These are phyloP conservation scores for Calcarius lapponicus DNA, from an alignment of 2,797 vertebrate genomes.

Conservation along the genomic window DNA sequence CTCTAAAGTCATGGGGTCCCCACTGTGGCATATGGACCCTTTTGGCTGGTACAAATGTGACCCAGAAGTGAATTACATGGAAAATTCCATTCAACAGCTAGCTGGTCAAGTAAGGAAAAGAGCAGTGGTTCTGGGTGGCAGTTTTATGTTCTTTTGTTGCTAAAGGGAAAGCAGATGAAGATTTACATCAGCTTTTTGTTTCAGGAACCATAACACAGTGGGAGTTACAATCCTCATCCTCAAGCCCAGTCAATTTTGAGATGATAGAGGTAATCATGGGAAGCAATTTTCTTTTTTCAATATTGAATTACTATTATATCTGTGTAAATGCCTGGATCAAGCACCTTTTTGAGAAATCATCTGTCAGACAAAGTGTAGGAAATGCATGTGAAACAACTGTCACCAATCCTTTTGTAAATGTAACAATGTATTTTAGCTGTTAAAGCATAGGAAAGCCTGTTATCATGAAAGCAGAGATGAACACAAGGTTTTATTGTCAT, in stretches of 20 bases:
- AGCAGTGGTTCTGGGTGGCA: neutral
- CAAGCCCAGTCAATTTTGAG: constrained; percentile 48
- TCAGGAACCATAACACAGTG: neutral
- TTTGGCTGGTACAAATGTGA: neutral
- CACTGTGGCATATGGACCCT: neutral
- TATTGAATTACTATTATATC: constrained; percentile 41
- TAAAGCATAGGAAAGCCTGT: constrained; percentile 27
- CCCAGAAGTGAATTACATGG: neutral
- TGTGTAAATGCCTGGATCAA: constrained; percentile 19
- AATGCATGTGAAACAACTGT: constrained; percentile 14
- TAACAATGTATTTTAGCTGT: constrained; percentile 32
- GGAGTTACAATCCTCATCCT: constrained; percentile 6
- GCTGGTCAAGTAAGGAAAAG: neutral
- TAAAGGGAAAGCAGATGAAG: neutral
- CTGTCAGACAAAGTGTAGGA: constrained; percentile 45
- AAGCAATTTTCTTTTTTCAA: constrained; percentile 11
- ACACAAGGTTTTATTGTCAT: neutral
- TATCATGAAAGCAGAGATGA: constrained; percentile 28
- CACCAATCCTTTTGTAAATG: constrained; percentile 22
- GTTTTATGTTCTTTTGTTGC: neutral
- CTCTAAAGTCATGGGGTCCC: neutral
- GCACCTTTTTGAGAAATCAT: constrained; percentile 35
- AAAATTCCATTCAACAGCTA: neutral
- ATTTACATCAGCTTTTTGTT: constrained; percentile 13
- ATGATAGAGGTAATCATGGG: constrained; percentile 16